Evolutionary conservation across 2,113 vertebrate genomes (phyloP).

Genomic region (Quiscalus mexicanus): DNA sequence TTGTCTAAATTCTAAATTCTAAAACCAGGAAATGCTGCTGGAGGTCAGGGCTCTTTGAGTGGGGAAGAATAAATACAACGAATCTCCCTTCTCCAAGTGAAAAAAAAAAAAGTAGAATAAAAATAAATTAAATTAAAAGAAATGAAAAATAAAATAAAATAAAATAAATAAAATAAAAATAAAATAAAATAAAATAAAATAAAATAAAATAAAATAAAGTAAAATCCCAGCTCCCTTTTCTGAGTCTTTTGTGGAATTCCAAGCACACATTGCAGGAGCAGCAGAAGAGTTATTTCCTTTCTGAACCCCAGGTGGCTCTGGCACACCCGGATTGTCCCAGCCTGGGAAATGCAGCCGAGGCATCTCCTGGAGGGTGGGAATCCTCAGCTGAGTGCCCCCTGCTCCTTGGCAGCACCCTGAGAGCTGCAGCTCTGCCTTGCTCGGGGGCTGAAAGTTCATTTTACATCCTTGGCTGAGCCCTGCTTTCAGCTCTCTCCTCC

Average conservation of each 20-base stretch:
- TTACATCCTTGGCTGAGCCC: not conserved
- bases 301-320: not conserved
- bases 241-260: not conserved
- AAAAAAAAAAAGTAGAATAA: not conserved
- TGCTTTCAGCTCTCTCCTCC: not conserved
- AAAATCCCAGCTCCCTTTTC: not conserved
- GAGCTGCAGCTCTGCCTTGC: not conserved
- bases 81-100: fast-evolving
- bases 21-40: not conserved
- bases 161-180: too few relatives aligned
- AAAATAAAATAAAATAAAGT: too few relatives aligned
- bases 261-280: not conserved
- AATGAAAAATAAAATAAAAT: too few relatives aligned
- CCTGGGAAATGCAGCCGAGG: not conserved
- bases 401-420: not conserved
- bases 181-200: too few relatives aligned
- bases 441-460: not conserved
- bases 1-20: not conserved
- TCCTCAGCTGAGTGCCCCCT: not conserved
- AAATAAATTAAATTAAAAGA: not conserved
- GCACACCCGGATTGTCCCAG: not conserved
- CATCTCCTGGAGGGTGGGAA: too few relatives aligned
- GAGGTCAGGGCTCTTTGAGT: not conserved
- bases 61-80: not conserved
- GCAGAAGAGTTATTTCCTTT: not conserved